Base-by-base conservation (phyloP, 2,113 vertebrate genomes). In the Phalacrocorax aristotelis region DNA sequence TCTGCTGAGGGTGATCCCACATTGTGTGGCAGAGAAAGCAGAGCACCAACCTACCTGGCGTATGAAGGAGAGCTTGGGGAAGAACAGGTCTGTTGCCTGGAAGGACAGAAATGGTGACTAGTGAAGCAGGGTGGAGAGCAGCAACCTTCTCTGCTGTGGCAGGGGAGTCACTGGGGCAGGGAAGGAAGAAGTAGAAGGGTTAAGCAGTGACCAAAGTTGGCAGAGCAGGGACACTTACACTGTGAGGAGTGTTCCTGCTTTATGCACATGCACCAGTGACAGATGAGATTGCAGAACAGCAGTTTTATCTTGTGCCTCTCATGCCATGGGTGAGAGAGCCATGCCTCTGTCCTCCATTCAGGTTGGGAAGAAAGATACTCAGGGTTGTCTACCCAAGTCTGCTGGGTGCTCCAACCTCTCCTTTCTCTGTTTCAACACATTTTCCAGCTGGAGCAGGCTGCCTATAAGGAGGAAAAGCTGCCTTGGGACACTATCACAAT, bases 391-490 rank as follows among this genome's bases (percentile, higher is more conserved):
- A 42, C 30, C 22, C 29, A 44, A 49, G 20, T 36, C 27, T 86
- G 10, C 4, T 82, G 32, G 3, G 4, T 82, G 23, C 27, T 87
- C 18, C 38, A 78, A 26, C 11, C 16, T 64, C 19, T 57, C 75
- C 83, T 58, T 81, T 15, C 23, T 75, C 69, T 92, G 11, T 93
- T 72, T n/a, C 87, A 98, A 98, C 98, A 98, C 78, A 98, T 98
- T 80, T 98, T 98, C 93, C 95, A 98, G 51, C 92, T 98, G 96
- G 98, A 98, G 74, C 98, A 98, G 88, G 95, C 97, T 49, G 97
- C 98, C 44, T 98, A 98, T 72, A 97, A 95, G 92, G 97, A 98
- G 78, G 98, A 98, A 89, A 97, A 96, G 23, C 93, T 98, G 61
- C 90, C 97, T 19, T 98, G 98, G 97, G 97, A 98, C 32, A 91